Conservation (phyloP, 2,797 vertebrate genomes). For the Peromyscus eremicus region DNA sequence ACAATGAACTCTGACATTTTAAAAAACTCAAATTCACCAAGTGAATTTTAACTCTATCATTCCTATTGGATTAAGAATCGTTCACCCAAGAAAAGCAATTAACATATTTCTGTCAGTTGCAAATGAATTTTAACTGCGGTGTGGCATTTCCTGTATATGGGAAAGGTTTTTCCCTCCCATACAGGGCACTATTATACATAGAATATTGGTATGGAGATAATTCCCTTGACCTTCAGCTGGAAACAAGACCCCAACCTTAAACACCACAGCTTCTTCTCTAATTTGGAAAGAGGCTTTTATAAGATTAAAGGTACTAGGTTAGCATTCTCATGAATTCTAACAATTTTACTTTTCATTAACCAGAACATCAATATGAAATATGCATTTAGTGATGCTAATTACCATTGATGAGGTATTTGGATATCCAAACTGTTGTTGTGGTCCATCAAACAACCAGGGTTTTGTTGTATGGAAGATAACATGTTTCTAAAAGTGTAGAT, state of each 20-base stretch:
- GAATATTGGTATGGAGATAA: constrained; percentile 38
- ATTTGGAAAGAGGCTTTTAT: constrained; percentile 46
- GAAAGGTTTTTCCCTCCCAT: constrained; percentile 23
- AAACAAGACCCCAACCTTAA: constrained; percentile 48
- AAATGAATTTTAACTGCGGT: constrained; percentile 73
- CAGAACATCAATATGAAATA: background rate
- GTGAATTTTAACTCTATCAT: constrained; percentile 79
- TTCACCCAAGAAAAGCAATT: constrained; percentile 81
- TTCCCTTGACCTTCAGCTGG: background rate
- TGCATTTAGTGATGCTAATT: constrained; percentile 8
- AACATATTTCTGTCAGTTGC: constrained; percentile 78
- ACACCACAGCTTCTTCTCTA: constrained; percentile 48
- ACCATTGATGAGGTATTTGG: background rate
- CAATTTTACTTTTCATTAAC: constrained; percentile 11
- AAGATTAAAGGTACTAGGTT: constrained; percentile 40
- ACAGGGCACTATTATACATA: constrained; percentile 39
- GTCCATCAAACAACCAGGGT: background rate
- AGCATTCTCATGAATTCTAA: background rate
- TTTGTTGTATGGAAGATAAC: constrained; percentile 46
- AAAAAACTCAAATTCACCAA: constrained; percentile 61
- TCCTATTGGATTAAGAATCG: constrained; percentile 79
- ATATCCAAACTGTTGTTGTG: background rate
- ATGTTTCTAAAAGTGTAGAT: background rate
- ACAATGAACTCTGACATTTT: constrained; percentile 72
- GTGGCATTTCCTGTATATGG: constrained; percentile 63